These are phyloP conservation scores for Heliconius ethilla DNA, from an alignment of 2,888 invertebrate genomes.

Conservation along the genomic window DNA sequence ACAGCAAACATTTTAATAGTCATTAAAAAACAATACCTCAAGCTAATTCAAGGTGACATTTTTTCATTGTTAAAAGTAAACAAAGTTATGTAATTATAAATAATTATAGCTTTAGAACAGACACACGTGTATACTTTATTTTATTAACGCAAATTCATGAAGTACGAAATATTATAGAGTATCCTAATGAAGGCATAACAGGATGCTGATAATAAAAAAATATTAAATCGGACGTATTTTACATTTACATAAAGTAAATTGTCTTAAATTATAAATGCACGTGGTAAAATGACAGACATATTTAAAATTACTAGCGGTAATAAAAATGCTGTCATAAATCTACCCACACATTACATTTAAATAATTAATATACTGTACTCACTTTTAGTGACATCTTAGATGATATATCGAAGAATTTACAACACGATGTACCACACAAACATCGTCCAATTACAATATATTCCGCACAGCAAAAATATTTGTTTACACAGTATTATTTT, in stretches of 20 bases:
- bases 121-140: not conserved
- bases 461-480: conserved; percentile 32
- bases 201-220: not conserved
- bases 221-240: not conserved
- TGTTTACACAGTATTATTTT: conserved; percentile 32
- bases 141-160: not conserved
- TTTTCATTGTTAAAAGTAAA: not conserved
- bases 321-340: conserved; percentile 30
- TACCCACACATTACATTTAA: conserved; percentile 23
- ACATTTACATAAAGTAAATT: not conserved
- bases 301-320: conserved; percentile 20
- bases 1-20: not conserved
- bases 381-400: conserved; percentile 43
- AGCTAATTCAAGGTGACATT: not conserved
- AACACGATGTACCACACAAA: conserved; percentile 35
- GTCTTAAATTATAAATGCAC: not conserved
- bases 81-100: conserved; percentile 13
- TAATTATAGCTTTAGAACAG: not conserved
- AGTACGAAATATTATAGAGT: not conserved
- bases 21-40: not conserved
- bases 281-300: conserved; percentile 16
- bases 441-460: conserved; percentile 36
- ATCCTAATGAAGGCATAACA: not conserved
- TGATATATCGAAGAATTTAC: conserved; percentile 30
- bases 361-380: conserved; percentile 26